Evolutionary conservation across 2,888 invertebrate species (phyloP), one percentile per base, ranked within the genome.

Genomic region (Chelonus formosanus): DNA sequence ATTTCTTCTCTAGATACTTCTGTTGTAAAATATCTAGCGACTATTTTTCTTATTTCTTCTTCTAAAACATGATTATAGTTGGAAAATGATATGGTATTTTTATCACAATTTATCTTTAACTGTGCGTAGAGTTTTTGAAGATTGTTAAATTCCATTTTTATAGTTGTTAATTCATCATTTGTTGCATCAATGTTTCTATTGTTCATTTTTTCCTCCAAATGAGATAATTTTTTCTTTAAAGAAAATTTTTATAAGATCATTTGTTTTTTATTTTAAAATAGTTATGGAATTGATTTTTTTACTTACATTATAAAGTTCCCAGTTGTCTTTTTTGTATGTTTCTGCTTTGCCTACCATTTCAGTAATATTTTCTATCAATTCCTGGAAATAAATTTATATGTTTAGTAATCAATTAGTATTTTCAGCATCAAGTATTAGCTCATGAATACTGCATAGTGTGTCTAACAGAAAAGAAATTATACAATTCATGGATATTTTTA

Each of bases 111-210:
- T 35, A 70, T 72, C 70, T 78, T 80, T 4, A 79, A 58, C 62
- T 76, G 66, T 5, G 71, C 61, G 54, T 79, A 80, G 10, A 78
- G 67, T 5, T 75, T 63, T 44, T 74, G 75, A 8, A 84, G 54
- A 32, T 69, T 70, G 56, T 80, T 70, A 44, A 82, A 74, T 48
- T 82, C 80, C 2, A 76, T 7, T 65, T 77, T 78, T 8, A 84
- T 75, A 0, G 68, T 67, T 35, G 71, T 66, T 0, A 83, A 67
- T 48, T 80, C 79, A 10, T 73, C 72, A 3, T 72, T 68, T 3
- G 69, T 69, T 20, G 68, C 56, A 4, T 56, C 53, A 3, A 67
- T 67, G 7, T 68, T 63, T 31, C 68, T 70, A 32, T 63, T 60
- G 3, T 69, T 65, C n/a, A 76, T n/a, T 58, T 61, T 73, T 55